Percentiles rank a stretch among this genome's conserved stretches.
Conservation (phyloP, 2,113 vertebrate species). For the Anolis carolinensis region DNA sequence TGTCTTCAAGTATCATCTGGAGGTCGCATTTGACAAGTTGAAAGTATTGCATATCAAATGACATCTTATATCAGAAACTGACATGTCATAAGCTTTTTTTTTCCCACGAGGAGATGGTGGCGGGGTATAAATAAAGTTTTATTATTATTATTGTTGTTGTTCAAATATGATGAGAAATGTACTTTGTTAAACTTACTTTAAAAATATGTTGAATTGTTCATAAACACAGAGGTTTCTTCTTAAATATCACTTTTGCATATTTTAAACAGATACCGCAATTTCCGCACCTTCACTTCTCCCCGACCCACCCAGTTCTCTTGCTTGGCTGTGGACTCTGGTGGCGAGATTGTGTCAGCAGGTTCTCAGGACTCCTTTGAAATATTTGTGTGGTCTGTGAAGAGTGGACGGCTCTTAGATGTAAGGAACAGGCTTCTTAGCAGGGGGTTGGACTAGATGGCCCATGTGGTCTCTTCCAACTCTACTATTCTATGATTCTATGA, state of each 20-base stretch:
- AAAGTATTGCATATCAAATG: not conserved
- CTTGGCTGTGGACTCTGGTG: constrained; percentile 89
- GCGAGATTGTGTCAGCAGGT: constrained; percentile 92
- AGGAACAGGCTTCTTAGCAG: constrained; percentile 31
- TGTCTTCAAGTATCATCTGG: not conserved
- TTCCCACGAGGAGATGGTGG: too few species aligned
- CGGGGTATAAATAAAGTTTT: too few species aligned
- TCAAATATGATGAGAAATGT: not conserved
- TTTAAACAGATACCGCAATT: constrained; percentile 89
- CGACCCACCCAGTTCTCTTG: constrained; percentile 91
- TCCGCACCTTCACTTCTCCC: constrained; percentile 93
- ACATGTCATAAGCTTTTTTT: not conserved
- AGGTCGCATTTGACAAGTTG: not conserved
- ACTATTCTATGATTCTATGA: too few species aligned
- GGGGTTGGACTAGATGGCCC: too few species aligned
- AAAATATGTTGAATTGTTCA: not conserved
- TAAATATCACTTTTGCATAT: not conserved
- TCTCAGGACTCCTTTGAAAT: constrained; percentile 96
- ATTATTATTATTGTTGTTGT: too few species aligned
- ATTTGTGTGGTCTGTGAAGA: constrained; percentile 99
- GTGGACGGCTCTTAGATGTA: constrained; percentile 92
- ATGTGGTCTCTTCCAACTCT: too few species aligned
- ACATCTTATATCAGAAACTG: not conserved
- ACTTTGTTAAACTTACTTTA: not conserved
- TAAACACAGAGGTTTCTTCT: not conserved